Evolutionary conservation across 2,888 invertebrate species (phyloP).

Genomic region (Tenodera sinensis): DNA sequence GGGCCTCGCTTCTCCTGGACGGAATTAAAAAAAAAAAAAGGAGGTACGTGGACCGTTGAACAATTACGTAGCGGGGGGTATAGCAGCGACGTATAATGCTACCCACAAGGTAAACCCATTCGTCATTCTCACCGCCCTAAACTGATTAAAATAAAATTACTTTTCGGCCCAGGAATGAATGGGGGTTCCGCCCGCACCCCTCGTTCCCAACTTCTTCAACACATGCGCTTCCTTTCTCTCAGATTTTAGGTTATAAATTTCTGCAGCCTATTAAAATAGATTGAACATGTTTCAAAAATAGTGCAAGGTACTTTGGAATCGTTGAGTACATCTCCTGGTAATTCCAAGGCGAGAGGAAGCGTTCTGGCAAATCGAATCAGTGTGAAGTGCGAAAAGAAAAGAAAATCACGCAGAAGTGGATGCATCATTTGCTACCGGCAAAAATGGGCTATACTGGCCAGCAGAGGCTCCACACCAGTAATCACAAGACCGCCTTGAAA

Average conservation of each 20-base stretch:
- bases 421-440: background rate
- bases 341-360: background rate
- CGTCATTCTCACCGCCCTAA: slow-evolving; percentile 10
- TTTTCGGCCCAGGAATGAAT: background rate
- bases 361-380: background rate
- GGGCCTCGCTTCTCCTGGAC: background rate
- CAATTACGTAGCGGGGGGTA: background rate
- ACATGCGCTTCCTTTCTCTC: background rate
- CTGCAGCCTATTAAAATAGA: background rate
- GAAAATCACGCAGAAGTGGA: background rate
- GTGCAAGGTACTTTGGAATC: background rate
- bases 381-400: background rate
- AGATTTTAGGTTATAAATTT: background rate
- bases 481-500: too few relatives aligned
- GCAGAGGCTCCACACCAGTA: too few relatives aligned
- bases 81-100: background rate
- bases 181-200: background rate
- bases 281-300: background rate
- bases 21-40: background rate
- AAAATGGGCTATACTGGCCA: too few relatives aligned
- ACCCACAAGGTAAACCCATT: slow-evolving; percentile 14
- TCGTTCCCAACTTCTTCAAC: background rate
- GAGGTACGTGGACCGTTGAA: background rate
- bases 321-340: background rate
- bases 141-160: slow-evolving; percentile 19